Evolutionary conservation across 2,113 vertebrate species (phyloP).

Genomic region (Albula glossodonta): DNA sequence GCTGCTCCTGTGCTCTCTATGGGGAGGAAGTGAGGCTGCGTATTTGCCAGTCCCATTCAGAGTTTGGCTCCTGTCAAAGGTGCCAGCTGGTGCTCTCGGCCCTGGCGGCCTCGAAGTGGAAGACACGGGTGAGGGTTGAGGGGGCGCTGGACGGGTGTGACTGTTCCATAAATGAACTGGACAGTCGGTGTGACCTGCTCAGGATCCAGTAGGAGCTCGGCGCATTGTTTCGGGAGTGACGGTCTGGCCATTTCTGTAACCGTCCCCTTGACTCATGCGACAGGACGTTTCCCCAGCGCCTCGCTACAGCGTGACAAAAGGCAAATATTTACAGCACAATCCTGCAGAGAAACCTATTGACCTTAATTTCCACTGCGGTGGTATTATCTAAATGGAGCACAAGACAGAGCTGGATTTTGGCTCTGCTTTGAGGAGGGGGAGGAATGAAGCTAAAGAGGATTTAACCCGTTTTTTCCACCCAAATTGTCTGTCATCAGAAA

Average conservation of each 20-base stretch:
- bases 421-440: background rate
- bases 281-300: conserved; percentile 26
- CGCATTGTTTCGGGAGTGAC: conserved; percentile 52
- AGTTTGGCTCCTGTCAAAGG: conserved; percentile 26
- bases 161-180: conserved; percentile 52
- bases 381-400: background rate
- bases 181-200: conserved; percentile 40
- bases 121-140: background rate
- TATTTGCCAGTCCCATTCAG: conserved; percentile 40
- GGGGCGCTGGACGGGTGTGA: conserved; percentile 20
- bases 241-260: conserved; percentile 39
- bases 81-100: conserved; percentile 26
- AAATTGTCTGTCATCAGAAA: background rate
- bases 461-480: background rate
- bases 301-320: background rate
- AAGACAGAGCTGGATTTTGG: background rate
- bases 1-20: conserved; percentile 21
- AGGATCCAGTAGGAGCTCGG: conserved; percentile 38
- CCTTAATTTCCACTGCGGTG: background rate
- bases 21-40: conserved; percentile 17
- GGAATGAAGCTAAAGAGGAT: background rate
- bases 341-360: background rate
- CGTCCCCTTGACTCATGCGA: background rate
- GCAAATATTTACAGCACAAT: background rate
- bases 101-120: conserved; percentile 19